Conservation (phyloP, 2,113 vertebrate genomes). For the Odocoileus virginianus region DNA sequence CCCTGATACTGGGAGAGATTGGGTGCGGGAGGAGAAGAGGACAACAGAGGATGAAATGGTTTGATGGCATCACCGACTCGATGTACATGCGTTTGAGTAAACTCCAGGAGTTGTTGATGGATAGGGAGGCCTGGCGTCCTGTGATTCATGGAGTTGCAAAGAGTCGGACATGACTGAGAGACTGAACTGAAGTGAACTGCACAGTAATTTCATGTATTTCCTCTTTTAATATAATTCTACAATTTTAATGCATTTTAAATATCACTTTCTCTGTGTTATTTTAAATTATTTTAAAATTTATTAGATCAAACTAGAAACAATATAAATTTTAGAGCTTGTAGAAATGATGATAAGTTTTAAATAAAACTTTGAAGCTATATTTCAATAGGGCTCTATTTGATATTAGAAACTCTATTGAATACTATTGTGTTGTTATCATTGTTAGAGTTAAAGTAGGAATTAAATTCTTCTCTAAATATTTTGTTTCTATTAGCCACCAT, state of each 20-base stretch:
- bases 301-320: not conserved
- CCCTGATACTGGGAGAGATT: not conserved
- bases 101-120: not conserved
- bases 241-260: not conserved
- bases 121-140: rapidly evolving
- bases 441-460: not conserved
- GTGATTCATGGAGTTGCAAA: rapidly evolving
- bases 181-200: not conserved
- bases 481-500: not conserved
- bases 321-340: not conserved
- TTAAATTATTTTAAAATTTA: not conserved
- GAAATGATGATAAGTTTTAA: not conserved
- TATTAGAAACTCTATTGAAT: not conserved
- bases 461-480: not conserved
- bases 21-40: not conserved
- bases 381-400: not conserved
- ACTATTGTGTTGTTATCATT: not conserved
- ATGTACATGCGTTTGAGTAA: not conserved
- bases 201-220: not conserved
- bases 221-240: not conserved
- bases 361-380: not conserved
- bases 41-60: rapidly evolving
- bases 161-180: rapidly evolving
- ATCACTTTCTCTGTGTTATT: not conserved
- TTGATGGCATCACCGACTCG: rapidly evolving